phyloP scores from a whole-genome alignment of 2,797 vertebrate species.

The Pseudotriccus pelzelni region DNA sequence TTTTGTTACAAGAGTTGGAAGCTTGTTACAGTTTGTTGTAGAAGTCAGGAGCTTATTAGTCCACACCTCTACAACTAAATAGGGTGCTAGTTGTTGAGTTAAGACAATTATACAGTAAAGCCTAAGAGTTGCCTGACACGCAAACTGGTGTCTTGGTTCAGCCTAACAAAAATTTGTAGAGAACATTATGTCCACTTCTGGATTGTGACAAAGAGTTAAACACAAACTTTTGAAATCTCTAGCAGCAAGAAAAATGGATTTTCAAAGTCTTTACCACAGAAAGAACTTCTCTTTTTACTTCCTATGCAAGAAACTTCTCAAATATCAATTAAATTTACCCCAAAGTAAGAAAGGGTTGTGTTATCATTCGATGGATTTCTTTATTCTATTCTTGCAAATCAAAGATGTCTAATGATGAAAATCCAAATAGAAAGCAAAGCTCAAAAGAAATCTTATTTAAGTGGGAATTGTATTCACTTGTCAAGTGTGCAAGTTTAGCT shows the following conservation, averaged over 20 bases:
- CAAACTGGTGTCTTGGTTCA: not conserved
- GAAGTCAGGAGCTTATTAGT: not conserved
- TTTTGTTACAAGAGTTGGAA: accelerated
- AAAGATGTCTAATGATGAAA: not conserved
- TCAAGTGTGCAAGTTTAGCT: not conserved
- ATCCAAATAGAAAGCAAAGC: not conserved
- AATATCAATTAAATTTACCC: not conserved
- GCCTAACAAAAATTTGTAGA: accelerated
- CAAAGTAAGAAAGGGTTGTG: not conserved
- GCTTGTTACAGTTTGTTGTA: not conserved
- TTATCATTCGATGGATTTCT: not conserved
- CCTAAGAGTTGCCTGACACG: not conserved
- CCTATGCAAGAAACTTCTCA: not conserved
- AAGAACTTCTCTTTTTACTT: not conserved
- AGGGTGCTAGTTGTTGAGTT: not conserved
- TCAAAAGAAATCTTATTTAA: not conserved
- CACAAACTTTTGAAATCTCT: not conserved
- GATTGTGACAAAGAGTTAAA: not conserved
- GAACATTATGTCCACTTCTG: accelerated
- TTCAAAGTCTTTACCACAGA: not conserved
- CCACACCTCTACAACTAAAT: not conserved
- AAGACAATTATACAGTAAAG: not conserved
- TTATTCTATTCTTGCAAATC: not conserved
- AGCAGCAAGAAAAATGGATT: not conserved
- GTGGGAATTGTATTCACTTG: not conserved